Evolutionary conservation across 1,140 invertebrate species (phyloP).

Genomic region (Saccostrea glomerata): DNA sequence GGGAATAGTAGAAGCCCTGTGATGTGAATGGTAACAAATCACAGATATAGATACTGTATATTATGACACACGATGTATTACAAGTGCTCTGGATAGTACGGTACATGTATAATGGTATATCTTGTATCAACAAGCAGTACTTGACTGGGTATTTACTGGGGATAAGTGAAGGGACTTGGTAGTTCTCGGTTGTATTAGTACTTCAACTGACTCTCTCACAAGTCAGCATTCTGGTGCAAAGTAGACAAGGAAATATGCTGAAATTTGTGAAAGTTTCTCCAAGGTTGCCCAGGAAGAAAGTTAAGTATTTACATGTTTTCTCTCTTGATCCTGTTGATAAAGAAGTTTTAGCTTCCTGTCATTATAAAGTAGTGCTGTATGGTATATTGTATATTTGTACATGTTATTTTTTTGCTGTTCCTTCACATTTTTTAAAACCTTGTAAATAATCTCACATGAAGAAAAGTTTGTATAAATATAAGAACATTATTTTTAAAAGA

Average conservation of each 20-base stretch:
- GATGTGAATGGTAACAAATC: neutral
- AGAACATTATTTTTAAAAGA: neutral
- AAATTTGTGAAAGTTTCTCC: conserved; percentile 58
- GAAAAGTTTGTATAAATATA: neutral
- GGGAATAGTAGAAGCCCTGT: neutral
- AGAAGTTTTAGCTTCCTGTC: too few relatives aligned
- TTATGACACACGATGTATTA: neutral
- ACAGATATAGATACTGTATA: neutral
- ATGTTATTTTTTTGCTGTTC: neutral
- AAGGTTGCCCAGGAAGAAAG: conserved; percentile 50
- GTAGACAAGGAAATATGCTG: conserved; percentile 45
- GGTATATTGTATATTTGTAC: too few relatives aligned
- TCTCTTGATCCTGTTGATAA: neutral
- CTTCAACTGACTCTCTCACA: neutral
- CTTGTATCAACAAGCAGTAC: neutral
- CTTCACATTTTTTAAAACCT: neutral
- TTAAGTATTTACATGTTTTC: conserved; percentile 49
- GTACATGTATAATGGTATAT: neutral
- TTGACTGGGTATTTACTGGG: neutral
- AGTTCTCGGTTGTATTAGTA: neutral
- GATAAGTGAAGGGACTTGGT: neutral
- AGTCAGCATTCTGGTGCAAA: neutral
- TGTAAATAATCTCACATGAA: neutral
- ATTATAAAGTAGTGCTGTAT: too few relatives aligned
- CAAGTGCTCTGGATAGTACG: neutral